Evolutionary conservation across 2,113 vertebrate species (phyloP), one percentile per base, ranked within the genome.

Genomic region (Cacatua alba): DNA sequence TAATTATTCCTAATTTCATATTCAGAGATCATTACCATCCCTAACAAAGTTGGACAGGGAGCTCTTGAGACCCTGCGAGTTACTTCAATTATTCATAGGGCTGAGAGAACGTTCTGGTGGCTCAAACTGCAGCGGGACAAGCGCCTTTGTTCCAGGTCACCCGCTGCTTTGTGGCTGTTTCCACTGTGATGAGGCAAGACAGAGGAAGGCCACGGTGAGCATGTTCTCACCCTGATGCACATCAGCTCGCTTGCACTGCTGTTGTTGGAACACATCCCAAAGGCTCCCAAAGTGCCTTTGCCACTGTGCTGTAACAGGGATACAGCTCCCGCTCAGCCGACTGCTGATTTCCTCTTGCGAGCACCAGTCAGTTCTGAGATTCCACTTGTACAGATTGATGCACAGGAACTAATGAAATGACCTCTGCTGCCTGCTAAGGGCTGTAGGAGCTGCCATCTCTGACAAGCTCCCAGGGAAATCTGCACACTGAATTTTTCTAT

Each of bases 31-130:
- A 94, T 95, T 90, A 91, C 64, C 64, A n/a, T 70, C 78, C 81
- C 31, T 74, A 16, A 11, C 65, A 76, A 86, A 23, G 53, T 39
- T 5, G 82, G 88, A 65, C 20, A 62, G 49, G 85, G 63, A 93
- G 67, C 51, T 31, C 52, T 68, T 82, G 75, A 79, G 46, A 87
- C 75, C 90, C 63, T 29, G 81, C n/a, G 35, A 79, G 84, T 85
- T 17, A 24, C 63, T 88, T 95, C 88, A 92, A 95, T 95, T 97
- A 95, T 95, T 97, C 94, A 94, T 44, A n/a, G 18, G 15, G 83
- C 8, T 11, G 10, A 57, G 51, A 93, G 63, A 60, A 63, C 18
- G 55, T 70, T 52, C 81, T 94, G n/a, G 19, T 29, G 83, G 70
- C 33, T 82, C 53, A 68, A 55, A 88, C 48, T 82, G 70, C 4